A percentile compares a stretch with the other conserved stretches of the same genome.
Conservation (phyloP, 2,113 vertebrate genomes). For the human region GRCh38 chr21:26621001-26621500, state of each 20-base stretch:
- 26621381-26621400: background rate
- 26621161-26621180: background rate
- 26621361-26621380: background rate
- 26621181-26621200: background rate
- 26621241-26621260: background rate
- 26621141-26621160: background rate
- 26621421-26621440: background rate
- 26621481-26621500: slow-evolving; percentile 47
- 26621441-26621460: background rate
- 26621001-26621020: background rate
- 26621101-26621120: background rate
- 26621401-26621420: background rate
- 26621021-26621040: background rate
- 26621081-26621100: background rate
- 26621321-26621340: slow-evolving; percentile 28
- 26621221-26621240: background rate
- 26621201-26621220: slow-evolving; percentile 20
- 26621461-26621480: slow-evolving; percentile 14
- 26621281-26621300: background rate
- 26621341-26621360: background rate
- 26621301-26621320: background rate
- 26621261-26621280: background rate
- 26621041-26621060: background rate
- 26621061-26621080: background rate
- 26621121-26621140: background rate